Percentiles rank a stretch among this genome's conserved stretches.
Conservation (phyloP, 2,888 invertebrate species). For the Leucophenga montana region DNA sequence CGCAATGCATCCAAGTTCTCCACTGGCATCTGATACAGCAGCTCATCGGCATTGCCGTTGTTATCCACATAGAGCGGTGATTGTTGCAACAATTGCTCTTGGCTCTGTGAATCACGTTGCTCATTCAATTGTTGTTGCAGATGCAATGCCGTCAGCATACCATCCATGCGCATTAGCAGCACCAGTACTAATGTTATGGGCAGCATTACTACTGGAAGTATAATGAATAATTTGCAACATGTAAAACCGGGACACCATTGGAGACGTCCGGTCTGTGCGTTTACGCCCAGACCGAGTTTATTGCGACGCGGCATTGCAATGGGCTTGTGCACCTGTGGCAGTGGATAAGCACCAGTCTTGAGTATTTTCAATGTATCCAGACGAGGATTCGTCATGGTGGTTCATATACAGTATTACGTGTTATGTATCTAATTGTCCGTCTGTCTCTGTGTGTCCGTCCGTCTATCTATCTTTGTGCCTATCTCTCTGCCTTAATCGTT, state of each 20-base stretch:
- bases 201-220: constrained; percentile 72
- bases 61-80: constrained; percentile 38
- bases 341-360: constrained; percentile 32
- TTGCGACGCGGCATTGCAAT: constrained; percentile 39
- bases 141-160: constrained; percentile 66
- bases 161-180: constrained; percentile 69
- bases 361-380: constrained; percentile 44
- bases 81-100: constrained; percentile 25
- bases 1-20: constrained; percentile 51
- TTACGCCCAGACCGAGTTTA: constrained; percentile 68
- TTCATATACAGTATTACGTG: background rate
- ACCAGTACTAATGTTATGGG: constrained; percentile 69
- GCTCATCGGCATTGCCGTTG: constrained; percentile 50
- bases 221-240: constrained; percentile 70
- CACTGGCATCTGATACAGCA: constrained; percentile 40
- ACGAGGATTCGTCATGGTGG: constrained; percentile 39
- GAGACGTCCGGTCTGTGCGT: constrained; percentile 70
- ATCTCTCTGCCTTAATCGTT: constrained; percentile 6
- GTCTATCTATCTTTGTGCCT: background rate
- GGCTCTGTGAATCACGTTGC: constrained; percentile 33
- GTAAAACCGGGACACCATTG: constrained; percentile 73
- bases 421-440: constrained; percentile 33
- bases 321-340: constrained; percentile 58
- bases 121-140: constrained; percentile 50
- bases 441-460: constrained; percentile 31